Evolutionary conservation across 2,888 invertebrate species (phyloP).

Genomic region (Tenthredo livida): DNA sequence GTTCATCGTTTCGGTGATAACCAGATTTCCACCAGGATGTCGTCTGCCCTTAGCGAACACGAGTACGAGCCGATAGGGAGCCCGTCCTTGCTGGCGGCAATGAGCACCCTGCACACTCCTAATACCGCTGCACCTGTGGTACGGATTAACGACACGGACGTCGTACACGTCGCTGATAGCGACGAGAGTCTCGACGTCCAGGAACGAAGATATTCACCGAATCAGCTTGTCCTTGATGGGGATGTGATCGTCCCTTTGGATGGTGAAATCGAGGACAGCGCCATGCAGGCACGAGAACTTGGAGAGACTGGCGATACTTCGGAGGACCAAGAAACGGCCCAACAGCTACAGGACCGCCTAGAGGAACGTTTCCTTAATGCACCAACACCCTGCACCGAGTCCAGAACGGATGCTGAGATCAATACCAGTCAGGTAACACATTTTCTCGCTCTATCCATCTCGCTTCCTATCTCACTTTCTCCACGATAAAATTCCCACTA

Average conservation of each 20-base stretch:
- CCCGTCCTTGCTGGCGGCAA: conserved; percentile 75
- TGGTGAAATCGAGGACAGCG: conserved; percentile 76
- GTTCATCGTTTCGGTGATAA: background rate
- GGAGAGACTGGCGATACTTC: conserved; percentile 76
- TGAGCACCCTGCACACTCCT: conserved; percentile 48
- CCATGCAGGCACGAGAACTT: conserved; percentile 75
- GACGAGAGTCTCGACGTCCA: conserved; percentile 75
- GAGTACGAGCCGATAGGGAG: conserved; percentile 94
- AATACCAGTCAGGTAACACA: conserved; percentile 79
- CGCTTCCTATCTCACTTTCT: background rate
- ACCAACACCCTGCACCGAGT: conserved; percentile 81
- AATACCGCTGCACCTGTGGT: conserved; percentile 71
- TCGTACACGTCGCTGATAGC: conserved; percentile 76
- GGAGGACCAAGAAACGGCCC: conserved; percentile 76
- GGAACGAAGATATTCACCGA: conserved; percentile 64
- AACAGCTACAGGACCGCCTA: conserved; percentile 83
- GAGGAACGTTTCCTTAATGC: conserved; percentile 83
- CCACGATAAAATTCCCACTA: background rate
- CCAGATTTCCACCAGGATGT: conserved; percentile 59
- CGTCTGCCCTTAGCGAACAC: conserved; percentile 88
- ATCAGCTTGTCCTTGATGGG: conserved; percentile 73
- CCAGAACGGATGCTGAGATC: conserved; percentile 83
- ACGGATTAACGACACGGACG: conserved; percentile 78
- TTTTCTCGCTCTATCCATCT: conserved; percentile 21
- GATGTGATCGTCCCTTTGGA: conserved; percentile 77